These are phyloP conservation scores for Diorhabda sublineata DNA, from an alignment of 1,140 invertebrate species.

Conservation along the genomic window DNA sequence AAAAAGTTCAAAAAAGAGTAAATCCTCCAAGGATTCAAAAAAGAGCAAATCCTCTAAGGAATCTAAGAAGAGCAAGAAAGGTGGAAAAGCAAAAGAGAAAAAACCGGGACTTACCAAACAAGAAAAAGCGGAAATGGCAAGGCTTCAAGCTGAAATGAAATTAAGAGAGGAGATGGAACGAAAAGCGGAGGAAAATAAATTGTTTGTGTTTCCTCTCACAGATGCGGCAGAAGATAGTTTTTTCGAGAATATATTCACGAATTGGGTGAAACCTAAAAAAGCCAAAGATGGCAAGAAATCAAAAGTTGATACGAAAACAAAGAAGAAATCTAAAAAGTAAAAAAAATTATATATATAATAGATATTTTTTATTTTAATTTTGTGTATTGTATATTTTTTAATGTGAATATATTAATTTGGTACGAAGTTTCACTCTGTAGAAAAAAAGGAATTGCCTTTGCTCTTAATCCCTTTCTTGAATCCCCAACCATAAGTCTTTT, in stretches of 20 bases:
- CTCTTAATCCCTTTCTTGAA: too few relatives aligned
- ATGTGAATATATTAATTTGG: too few relatives aligned
- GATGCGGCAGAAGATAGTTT: slow-evolving; percentile 33
- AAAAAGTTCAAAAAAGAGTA: neutral
- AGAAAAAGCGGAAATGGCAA: slow-evolving; percentile 25
- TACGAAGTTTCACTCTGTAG: too few relatives aligned
- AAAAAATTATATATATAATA: neutral
- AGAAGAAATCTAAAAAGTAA: slow-evolving; percentile 17
- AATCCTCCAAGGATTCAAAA: neutral
- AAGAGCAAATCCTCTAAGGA: slow-evolving; percentile 16
- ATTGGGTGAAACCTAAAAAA: slow-evolving; percentile 28
- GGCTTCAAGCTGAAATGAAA: slow-evolving; percentile 21
- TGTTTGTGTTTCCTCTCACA: slow-evolving; percentile 35
- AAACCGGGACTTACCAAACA: slow-evolving; percentile 19
- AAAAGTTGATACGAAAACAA: slow-evolving; percentile 12
- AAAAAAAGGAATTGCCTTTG: too few relatives aligned
- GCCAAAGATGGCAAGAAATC: slow-evolving; percentile 13
- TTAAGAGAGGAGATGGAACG: slow-evolving; percentile 17
- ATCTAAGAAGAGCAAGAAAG: slow-evolving; percentile 18
- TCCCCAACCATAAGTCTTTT: too few relatives aligned
- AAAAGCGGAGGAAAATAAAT: slow-evolving; percentile 26
- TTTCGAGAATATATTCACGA: slow-evolving; percentile 32
- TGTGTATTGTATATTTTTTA: too few relatives aligned
- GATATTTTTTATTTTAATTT: too few relatives aligned
- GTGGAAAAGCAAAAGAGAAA: slow-evolving; percentile 13